Evolutionary conservation across 2,888 invertebrate species (phyloP), one percentile per base, ranked within the genome.

Genomic region (Cheilosia vulpina): DNA sequence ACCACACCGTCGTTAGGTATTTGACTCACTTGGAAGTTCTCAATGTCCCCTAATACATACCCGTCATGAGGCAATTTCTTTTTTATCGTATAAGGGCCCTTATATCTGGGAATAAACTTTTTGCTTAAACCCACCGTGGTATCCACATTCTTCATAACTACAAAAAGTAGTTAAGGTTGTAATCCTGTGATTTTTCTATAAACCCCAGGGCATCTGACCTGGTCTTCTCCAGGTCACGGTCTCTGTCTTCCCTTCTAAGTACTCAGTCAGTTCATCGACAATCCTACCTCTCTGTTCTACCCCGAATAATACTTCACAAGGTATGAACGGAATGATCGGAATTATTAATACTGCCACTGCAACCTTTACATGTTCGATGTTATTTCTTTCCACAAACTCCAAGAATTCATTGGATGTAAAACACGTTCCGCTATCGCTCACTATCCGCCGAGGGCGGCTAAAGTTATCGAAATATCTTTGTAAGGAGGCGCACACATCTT

Each of bases 301-400:
- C 6, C 87, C 79, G 6, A 55, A 34, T 3, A 63, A 83, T 76
- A 11, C 7, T 7, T 17, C 47, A 19, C 47, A 47, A 9, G 47
- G 47, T 17, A 19, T 19, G 47, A 17, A n/a, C n/a, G 17, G 17
- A 47, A 47, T 47, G 47, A 5, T 9, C 9, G 2, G 47, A n/a
- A 15, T 43, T 43, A 7, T 43, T 43, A n/a, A 43, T 43, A 6
- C n/a, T n/a, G 66, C 73, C 0, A 65, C 65, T 6, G 73, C 73
- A 6, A 81, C 75, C 21, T 75, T 84, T 0, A 84, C 78, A 21
- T 77, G 77, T 4, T 43, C 21, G 11, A 82, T 66, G n/a, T 77
- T 62, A 4, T 57, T 47, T 34, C 55, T 47, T 4, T 15, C 11
- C 13, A 82, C 17, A 34, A 57, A 77, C 6, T 24, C 58, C 11